Evolutionary conservation across 64 coral and sea anemone genomes (phyloP).

Genomic region (Stylophora pistillata): DNA sequence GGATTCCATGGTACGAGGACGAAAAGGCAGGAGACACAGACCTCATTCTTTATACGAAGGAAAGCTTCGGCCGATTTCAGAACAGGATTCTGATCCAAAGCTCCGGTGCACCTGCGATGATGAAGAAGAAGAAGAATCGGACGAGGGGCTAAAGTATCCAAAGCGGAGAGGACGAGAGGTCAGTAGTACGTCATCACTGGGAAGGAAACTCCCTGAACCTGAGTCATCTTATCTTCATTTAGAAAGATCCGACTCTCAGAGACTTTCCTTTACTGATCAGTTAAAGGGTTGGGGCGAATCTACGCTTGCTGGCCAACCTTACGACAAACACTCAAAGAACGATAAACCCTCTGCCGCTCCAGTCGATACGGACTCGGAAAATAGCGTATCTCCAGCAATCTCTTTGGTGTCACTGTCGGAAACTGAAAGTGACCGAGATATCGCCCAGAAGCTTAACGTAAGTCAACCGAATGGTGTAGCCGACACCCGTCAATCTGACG

Average conservation of each 20-base stretch:
- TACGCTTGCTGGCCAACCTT: slow-evolving; percentile 20
- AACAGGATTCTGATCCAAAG: slow-evolving; percentile 64
- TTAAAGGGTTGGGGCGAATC: slow-evolving; percentile 66
- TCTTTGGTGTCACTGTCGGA: slow-evolving; percentile 84
- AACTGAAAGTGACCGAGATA: slow-evolving; percentile 74
- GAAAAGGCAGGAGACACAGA: slow-evolving; percentile 53
- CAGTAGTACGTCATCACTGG: slow-evolving; percentile 48
- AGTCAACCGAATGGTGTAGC: not conserved
- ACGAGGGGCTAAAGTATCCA: not conserved
- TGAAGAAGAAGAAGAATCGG: slow-evolving; percentile 44
- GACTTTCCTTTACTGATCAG: slow-evolving; percentile 40
- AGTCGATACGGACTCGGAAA: slow-evolving; percentile 76
- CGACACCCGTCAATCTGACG: not conserved
- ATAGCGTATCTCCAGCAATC: slow-evolving; percentile 82
- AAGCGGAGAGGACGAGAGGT: slow-evolving; percentile 11
- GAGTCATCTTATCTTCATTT: slow-evolving; percentile 43
- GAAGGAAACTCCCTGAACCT: slow-evolving; percentile 42
- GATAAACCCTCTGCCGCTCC: not conserved
- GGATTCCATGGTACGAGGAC: slow-evolving; percentile 54
- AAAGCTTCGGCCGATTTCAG: slow-evolving; percentile 51
- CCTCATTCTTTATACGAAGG: slow-evolving; percentile 76
- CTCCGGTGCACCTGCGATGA: slow-evolving; percentile 78
- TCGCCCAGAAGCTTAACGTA: slow-evolving; percentile 67
- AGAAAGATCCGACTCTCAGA: slow-evolving; percentile 5
- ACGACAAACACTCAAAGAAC: slow-evolving; percentile 35